A percentile compares a stretch with the other conserved stretches of the same genome.
phyloP scores from a whole-genome alignment of 92 coral and sea anemone species.

The Heteractis magnifica region DNA sequence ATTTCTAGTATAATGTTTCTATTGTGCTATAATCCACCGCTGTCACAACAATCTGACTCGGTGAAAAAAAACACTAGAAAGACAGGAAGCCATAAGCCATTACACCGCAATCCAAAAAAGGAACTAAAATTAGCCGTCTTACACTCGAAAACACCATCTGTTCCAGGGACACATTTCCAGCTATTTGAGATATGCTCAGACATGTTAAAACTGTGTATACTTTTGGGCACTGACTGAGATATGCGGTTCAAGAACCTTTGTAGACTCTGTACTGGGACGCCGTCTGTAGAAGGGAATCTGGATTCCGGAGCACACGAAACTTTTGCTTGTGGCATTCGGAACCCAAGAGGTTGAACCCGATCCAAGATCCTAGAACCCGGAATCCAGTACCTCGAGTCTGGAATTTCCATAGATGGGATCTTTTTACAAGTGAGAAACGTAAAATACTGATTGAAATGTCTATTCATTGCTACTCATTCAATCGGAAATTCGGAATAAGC shows the following conservation, averaged over 20 bases:
- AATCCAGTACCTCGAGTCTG: no score
- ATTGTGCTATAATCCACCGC: background rate
- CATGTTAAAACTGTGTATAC: background rate
- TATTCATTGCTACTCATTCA: no score
- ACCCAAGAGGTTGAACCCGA: no score
- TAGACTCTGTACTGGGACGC: background rate
- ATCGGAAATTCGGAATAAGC: no score
- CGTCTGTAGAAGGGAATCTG: background rate
- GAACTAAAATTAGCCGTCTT: background rate
- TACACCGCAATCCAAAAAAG: constrained; percentile 7
- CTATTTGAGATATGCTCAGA: background rate
- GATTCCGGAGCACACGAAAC: background rate
- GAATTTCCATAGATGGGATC: no score
- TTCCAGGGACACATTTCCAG: background rate
- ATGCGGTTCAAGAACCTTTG: background rate
- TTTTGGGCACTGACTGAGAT: background rate
- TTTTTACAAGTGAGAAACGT: no score
- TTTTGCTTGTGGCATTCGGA: background rate
- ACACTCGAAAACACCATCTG: background rate
- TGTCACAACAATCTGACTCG: background rate
- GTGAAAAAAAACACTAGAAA: background rate
- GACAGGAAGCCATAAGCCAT: background rate
- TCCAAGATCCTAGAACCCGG: no score
- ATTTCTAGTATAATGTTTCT: background rate
- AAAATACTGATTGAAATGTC: no score